Evolutionary conservation across 2,797 vertebrate genomes (phyloP), one percentile per base, ranked within the genome.

Genomic region (Typhlichthys subterraneus): DNA sequence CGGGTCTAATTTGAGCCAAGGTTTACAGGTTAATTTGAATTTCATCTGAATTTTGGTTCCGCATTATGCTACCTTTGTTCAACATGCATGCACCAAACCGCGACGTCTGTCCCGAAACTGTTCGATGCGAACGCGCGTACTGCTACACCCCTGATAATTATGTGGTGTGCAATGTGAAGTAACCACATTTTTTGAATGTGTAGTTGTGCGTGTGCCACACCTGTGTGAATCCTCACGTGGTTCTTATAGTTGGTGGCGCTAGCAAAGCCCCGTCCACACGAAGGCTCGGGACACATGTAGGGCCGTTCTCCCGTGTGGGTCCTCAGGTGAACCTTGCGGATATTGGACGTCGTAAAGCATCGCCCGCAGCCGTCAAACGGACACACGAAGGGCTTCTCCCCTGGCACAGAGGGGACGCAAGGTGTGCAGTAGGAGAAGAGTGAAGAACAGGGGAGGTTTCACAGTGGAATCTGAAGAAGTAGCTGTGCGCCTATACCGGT

Each of bases 171-270:
- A 23, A 23, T 23, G 23, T 23, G 23, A 23, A 23, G 23, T 23
- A 23, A 23, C 23, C 23, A 29, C 23, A 29, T 29, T 29, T 29
- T 23, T 29, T 29, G 23, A 29, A 29, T 29, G 23, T 29, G 23
- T 29, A 29, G 23, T 29, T 29, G 23, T 29, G 23, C 23, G 23
- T 29, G 23, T 79, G 94, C 94, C 17, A 94, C 89, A 96, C 98
- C 98, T 66, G 98, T 99, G 85, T 99, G 97, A 91, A 99, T 99
- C 83, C 98, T 94, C 94, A 99, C 96, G 12, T 99, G 98, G 87
- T 99, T 99, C 91, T 99, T 99, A 76, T 99, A 99, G 86, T 99
- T 99, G 56, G 98, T 99, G 80, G 98, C 98, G 62, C 97, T 99
- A 82, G 98, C 97, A 67, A 99, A 99, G 17, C 96, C 96, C 62